Base-by-base conservation (phyloP, 2,888 invertebrate species). In the Gibbula magus region DNA sequence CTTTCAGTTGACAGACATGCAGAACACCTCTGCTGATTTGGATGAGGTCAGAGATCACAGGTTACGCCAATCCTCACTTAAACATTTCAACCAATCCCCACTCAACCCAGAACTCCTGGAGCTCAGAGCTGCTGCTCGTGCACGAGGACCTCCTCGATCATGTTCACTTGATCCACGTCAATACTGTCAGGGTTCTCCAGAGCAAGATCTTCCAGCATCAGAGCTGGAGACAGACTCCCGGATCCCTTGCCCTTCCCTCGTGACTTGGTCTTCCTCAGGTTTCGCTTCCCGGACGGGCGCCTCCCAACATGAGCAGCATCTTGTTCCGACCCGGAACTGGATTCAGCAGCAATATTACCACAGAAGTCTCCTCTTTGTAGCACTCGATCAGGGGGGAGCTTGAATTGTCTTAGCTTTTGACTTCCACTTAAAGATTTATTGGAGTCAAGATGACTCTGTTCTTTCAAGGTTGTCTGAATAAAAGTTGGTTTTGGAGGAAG, bases 161-260 rank as follows among this genome's bases (percentile, higher is more conserved):
- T 75, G 22, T 76, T 54, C 7, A 78, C 80, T 22, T 80, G 78
- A 22, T 80, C 77, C 25, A 79, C 76, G 16, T 80, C 81, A 22
- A 74, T 77, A 4, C 78, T 80, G n/a, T 79, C 77, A 25, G 75
- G 79, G n/a, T 83, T 75, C 39, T 56, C 76, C n/a, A 85, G 75
- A n/a, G 78, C 73, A 56, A 89, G 66, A 32, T 90, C 89, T 76
- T 88, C 89, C 16, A 89, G 81, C 76, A 88, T 79, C 10, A 87
- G 78, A 7, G 84, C 83, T 32, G 89, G 87, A n/a, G 86, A 87
- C 70, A 89, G 78, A 66, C 84, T 86, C n/a, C 86, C 88, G 2
- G 87, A 84, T 13, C 91, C 91, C 81, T 91, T 91, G 0, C 91
- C 91, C 80, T 91, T 91, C 0, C 91, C 91, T 0, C 91, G 85